These are phyloP conservation scores for Psammodynastes pulverulentus DNA, from an alignment of 2,113 vertebrate genomes.

Conservation along the genomic window DNA sequence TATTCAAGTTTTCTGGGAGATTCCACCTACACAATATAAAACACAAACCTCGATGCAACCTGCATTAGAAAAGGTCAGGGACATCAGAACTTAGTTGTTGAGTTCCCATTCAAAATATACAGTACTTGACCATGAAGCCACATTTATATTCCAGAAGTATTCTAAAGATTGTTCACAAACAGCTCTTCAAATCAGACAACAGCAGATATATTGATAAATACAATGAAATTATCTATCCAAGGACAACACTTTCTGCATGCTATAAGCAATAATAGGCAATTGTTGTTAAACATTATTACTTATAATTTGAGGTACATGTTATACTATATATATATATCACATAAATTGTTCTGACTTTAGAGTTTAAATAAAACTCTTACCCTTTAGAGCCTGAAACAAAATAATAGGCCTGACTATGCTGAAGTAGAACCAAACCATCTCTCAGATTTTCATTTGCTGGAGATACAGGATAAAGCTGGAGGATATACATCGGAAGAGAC, in stretches of 20 bases:
- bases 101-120: not conserved
- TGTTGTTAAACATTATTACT: constrained; percentile 27
- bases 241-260: constrained; percentile 27
- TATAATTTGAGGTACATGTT: constrained; percentile 7
- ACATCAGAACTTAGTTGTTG: not conserved
- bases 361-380: not conserved
- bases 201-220: constrained; percentile 27
- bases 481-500: not conserved
- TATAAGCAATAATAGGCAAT: constrained; percentile 34
- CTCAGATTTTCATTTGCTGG: not conserved
- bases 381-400: not conserved
- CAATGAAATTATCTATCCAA: constrained; percentile 49
- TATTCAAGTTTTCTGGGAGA: not conserved
- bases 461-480: not conserved
- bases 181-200: constrained; percentile 38
- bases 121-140: not conserved
- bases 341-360: not conserved
- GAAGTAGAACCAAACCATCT: not conserved
- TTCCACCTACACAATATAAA: not conserved
- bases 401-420: not conserved
- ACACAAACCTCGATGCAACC: not conserved
- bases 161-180: constrained; percentile 8
- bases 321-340: not conserved
- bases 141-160: constrained; percentile 33
- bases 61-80: not conserved